Evolutionary conservation across 2,797 vertebrate species (phyloP).

Genomic region (Tenualosa thibaudeaui): DNA sequence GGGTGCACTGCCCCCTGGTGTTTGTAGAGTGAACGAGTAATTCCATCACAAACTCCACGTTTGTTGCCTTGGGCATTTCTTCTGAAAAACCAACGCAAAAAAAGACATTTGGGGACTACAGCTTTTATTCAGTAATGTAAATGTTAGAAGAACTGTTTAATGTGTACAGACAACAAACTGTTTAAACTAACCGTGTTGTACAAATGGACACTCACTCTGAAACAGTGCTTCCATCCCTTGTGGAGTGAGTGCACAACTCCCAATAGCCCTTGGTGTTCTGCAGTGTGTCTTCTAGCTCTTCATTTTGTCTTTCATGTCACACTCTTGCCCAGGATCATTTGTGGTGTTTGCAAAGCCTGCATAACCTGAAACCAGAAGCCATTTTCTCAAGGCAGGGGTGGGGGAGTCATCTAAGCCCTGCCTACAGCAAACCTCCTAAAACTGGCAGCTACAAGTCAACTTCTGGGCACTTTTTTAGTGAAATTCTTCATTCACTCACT

Average conservation of each 20-base stretch:
- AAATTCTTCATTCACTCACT: not conserved
- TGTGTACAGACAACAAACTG: slow-evolving; percentile 10
- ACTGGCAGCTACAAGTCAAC: slow-evolving; percentile 19
- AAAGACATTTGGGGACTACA: not conserved
- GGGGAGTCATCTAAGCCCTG: not conserved
- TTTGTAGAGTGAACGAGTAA: not conserved
- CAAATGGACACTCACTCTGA: not conserved
- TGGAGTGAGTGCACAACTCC: not conserved
- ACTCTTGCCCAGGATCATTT: not conserved
- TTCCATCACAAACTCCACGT: slow-evolving; percentile 5
- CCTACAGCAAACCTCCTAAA: not conserved
- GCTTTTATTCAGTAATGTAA: not conserved
- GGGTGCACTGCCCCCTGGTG: slow-evolving; percentile 4
- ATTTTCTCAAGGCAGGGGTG: not conserved
- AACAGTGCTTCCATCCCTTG: slow-evolving; percentile 9
- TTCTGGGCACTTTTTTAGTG: not conserved
- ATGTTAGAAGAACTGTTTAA: slow-evolving; percentile 2
- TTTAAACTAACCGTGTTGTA: not conserved
- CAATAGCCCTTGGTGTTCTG: not conserved
- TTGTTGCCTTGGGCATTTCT: slow-evolving; percentile 1
- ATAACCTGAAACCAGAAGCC: not conserved
- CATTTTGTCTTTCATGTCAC: not conserved
- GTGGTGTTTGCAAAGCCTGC: not conserved
- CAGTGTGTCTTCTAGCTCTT: not conserved
- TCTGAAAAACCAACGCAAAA: not conserved